Conservation (phyloP, 2,113 vertebrate genomes). For the Gallinago undulata region DNA sequence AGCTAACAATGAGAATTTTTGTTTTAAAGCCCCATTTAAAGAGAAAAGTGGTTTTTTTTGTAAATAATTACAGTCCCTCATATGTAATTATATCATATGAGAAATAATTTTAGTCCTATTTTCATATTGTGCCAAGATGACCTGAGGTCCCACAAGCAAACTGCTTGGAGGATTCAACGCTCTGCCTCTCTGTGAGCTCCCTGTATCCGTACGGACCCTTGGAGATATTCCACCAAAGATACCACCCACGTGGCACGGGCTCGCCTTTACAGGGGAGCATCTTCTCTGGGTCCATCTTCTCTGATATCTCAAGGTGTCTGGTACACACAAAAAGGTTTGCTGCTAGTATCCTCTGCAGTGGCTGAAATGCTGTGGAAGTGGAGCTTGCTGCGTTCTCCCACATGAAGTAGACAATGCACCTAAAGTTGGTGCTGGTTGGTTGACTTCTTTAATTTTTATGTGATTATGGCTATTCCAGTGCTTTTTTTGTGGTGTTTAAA, state of each 20-base stretch:
- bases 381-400: not conserved
- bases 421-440: not conserved
- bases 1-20: not conserved
- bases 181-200: not conserved
- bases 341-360: not conserved
- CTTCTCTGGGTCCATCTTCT: not conserved
- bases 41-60: not conserved
- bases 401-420: rapidly evolving
- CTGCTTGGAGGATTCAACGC: not conserved
- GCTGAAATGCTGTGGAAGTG: not conserved
- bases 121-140: not conserved
- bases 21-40: not conserved
- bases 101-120: not conserved
- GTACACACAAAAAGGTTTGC: not conserved
- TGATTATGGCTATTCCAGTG: not conserved
- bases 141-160: not conserved
- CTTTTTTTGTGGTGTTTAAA: not conserved
- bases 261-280: not conserved
- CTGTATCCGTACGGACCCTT: not conserved
- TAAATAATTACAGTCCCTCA: not conserved
- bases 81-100: not conserved
- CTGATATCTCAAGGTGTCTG: not conserved
- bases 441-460: not conserved
- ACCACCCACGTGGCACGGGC: too few species aligned
- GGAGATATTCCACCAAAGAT: not conserved